Evolutionary conservation across 2,797 vertebrate genomes (phyloP).

Genomic region (Vireo griseus): DNA sequence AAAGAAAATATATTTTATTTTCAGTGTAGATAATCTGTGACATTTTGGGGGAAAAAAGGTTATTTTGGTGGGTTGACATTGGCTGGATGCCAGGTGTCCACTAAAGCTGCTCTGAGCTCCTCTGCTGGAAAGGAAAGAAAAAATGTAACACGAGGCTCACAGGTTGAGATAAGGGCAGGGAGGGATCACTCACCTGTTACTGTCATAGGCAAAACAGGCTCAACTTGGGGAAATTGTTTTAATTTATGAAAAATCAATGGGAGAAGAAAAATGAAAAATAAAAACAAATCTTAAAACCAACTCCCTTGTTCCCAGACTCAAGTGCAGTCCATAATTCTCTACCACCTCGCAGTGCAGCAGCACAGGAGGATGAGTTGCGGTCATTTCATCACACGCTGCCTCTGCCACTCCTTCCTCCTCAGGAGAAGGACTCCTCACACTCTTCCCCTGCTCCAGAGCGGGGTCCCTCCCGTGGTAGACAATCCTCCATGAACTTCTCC

Average conservation of each 20-base stretch:
- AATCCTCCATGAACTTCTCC: not conserved
- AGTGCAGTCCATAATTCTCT: not conserved
- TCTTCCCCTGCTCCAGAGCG: not conserved
- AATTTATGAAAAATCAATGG: not conserved
- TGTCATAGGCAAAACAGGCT: not conserved
- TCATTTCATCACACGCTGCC: not conserved
- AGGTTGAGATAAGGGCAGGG: too few species aligned
- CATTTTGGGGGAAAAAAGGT: not conserved
- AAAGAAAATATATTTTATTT: not conserved
- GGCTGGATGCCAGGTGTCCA: not conserved
- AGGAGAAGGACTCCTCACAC: not conserved
- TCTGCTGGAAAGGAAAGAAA: not conserved
- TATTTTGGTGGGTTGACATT: not conserved
- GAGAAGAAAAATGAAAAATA: not conserved
- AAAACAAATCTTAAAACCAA: not conserved
- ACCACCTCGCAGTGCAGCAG: not conserved
- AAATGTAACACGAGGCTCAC: not conserved
- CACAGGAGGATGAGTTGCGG: fast-evolving
- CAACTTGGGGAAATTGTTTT: not conserved
- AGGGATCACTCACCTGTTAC: not conserved
- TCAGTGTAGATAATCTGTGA: not conserved
- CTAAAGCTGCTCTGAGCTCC: not conserved
- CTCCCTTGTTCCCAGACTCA: not conserved
- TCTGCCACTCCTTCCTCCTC: not conserved
- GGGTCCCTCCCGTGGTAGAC: not conserved